A percentile compares a stretch with the other conserved stretches of the same genome.
These are phyloP conservation scores for Lasiommata megera DNA, from an alignment of 2,888 invertebrate genomes.

Conservation along the genomic window DNA sequence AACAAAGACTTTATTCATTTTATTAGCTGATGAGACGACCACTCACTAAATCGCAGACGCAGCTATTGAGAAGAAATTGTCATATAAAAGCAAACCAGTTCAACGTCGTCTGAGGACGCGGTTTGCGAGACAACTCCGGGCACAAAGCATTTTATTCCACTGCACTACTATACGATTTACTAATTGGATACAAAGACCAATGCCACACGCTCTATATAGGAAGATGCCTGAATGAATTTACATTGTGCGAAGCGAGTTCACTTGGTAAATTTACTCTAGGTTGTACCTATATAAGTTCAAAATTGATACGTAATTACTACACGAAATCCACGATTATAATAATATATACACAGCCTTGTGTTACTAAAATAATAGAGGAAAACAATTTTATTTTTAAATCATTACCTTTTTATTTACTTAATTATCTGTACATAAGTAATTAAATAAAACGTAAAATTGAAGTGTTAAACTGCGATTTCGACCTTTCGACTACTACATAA, in stretches of 20 bases:
- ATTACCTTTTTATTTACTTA: too few relatives aligned
- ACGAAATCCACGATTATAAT: too few relatives aligned
- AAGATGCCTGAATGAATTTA: neutral
- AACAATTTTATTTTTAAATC: too few relatives aligned
- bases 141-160: constrained; percentile 23
- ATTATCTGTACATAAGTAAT: too few relatives aligned
- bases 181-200: constrained; percentile 30
- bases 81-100: constrained; percentile 26
- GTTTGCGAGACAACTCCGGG: constrained; percentile 15
- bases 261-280: neutral
- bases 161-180: constrained; percentile 15
- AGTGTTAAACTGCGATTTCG: too few relatives aligned
- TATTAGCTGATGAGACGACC: constrained; percentile 24
- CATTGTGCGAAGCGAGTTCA: neutral
- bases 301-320: too few relatives aligned
- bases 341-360: too few relatives aligned
- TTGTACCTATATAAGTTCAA: neutral
- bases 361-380: too few relatives aligned
- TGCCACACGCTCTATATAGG: neutral
- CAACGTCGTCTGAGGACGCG: constrained; percentile 25
- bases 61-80: constrained; percentile 27
- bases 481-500: too few relatives aligned
- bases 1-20: constrained; percentile 35
- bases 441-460: too few relatives aligned
- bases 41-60: constrained; percentile 16